phyloP scores from a whole-genome alignment of 2,797 vertebrate species.

The Rhinophrynus dorsalis region DNA sequence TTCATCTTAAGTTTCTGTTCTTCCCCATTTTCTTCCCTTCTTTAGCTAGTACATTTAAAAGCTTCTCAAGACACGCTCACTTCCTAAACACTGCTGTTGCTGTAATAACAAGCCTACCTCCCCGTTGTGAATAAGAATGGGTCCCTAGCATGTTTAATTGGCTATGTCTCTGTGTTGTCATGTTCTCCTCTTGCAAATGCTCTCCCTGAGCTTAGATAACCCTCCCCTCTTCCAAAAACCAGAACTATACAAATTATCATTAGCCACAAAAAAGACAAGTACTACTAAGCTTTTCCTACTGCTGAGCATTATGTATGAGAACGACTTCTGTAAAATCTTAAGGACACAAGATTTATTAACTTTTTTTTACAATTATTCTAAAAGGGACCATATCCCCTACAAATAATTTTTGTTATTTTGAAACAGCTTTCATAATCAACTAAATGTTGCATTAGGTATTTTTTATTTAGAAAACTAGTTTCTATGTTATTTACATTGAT shows the following conservation, averaged over 20 bases:
- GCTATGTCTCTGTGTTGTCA: conserved; percentile 36
- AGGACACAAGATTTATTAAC: too few species aligned
- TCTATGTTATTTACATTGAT: too few species aligned
- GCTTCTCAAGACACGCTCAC: conserved; percentile 17
- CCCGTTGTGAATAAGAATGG: conserved; percentile 42
- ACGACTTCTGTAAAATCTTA: too few species aligned
- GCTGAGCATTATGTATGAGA: neutral
- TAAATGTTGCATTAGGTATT: too few species aligned
- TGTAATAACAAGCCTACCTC: conserved; percentile 25
- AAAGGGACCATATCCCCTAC: too few species aligned
- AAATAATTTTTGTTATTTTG: too few species aligned
- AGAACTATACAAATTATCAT: neutral
- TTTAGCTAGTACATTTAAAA: conserved; percentile 9
- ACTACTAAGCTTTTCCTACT: neutral
- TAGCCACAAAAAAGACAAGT: neutral
- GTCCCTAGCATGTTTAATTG: conserved; percentile 37
- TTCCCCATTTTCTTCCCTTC: neutral
- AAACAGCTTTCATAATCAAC: too few species aligned
- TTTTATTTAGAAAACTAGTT: too few species aligned
- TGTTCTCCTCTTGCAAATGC: conserved; percentile 1
- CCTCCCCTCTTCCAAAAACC: conserved; percentile 1
- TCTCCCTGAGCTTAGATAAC: neutral
- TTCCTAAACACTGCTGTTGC: conserved; percentile 17
- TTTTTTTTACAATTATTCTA: too few species aligned
- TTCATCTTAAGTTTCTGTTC: too few species aligned